Percentiles rank a stretch among this genome's conserved stretches.
Conservation (phyloP, 2,888 invertebrate species). For the Argynnis bischoffii region DNA sequence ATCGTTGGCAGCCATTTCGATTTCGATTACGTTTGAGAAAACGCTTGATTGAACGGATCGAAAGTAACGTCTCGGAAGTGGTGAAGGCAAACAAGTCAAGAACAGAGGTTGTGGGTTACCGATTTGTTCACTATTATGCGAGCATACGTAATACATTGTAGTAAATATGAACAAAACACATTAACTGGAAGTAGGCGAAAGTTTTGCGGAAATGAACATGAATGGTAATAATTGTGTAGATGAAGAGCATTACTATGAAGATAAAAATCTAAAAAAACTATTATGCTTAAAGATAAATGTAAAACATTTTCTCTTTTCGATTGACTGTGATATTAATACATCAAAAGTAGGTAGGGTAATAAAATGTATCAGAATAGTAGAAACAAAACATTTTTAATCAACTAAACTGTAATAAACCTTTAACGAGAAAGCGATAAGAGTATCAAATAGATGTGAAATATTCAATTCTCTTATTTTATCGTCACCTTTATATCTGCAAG, state of each 20-base stretch:
- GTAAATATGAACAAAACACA: slow-evolving; percentile 23
- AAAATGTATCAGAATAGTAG: slow-evolving; percentile 16
- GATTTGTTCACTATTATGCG: slow-evolving; percentile 27
- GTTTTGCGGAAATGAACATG: slow-evolving; percentile 11
- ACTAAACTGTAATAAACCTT: slow-evolving; percentile 11
- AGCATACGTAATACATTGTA: slow-evolving; percentile 17
- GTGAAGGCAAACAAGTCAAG: slow-evolving; percentile 34
- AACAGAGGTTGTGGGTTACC: slow-evolving; percentile 33
- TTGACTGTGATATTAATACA: background rate
- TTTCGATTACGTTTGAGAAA: slow-evolving; percentile 54
- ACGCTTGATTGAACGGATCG: slow-evolving; percentile 40
- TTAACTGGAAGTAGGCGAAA: slow-evolving; percentile 22
- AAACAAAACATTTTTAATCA: slow-evolving; percentile 18
- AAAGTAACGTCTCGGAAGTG: slow-evolving; percentile 30
- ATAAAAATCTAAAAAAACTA: slow-evolving; percentile 4
- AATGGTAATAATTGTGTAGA: slow-evolving; percentile 4
- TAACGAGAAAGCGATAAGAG: slow-evolving; percentile 25
- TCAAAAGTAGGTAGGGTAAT: slow-evolving; percentile 11
- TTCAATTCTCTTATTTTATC: background rate
- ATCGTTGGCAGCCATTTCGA: slow-evolving; percentile 50
- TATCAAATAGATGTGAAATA: slow-evolving; percentile 17
- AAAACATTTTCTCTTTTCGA: background rate
- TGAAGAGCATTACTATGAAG: slow-evolving; percentile 8
- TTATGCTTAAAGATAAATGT: background rate
- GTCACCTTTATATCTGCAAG: too few relatives aligned